These are phyloP conservation scores for Chaenocephalus aceratus DNA, from an alignment of 2,113 vertebrate genomes.

Conservation along the genomic window DNA sequence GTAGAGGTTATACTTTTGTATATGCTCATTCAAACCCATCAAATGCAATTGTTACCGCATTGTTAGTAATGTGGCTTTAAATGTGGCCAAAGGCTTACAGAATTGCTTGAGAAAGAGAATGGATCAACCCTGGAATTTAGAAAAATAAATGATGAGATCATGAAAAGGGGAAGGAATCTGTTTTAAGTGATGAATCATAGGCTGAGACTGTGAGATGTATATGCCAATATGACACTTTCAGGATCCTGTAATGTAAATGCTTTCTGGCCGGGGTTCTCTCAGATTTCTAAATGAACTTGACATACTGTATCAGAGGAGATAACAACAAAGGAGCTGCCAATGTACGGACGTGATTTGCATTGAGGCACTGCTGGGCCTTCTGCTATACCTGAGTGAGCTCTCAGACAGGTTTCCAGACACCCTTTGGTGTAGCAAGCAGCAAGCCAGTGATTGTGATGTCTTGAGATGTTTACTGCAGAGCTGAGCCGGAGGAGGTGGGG, in stretches of 20 bases:
- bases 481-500: constrained; percentile 29
- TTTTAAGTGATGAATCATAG: constrained; percentile 46
- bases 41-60: constrained; percentile 29
- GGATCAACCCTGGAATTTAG: background rate
- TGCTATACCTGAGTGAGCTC: constrained; percentile 68
- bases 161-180: constrained; percentile 25
- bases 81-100: constrained; percentile 23
- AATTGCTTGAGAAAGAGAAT: constrained; percentile 17
- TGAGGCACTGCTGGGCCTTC: constrained; percentile 55
- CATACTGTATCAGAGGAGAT: constrained; percentile 72
- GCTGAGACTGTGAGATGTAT: constrained; percentile 28
- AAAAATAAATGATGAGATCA: constrained; percentile 29
- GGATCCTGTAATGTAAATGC: constrained; percentile 36
- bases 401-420: constrained; percentile 60
- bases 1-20: constrained; percentile 25
- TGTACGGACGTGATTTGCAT: constrained; percentile 68
- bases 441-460: constrained; percentile 51
- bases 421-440: constrained; percentile 62
- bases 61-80: constrained; percentile 34
- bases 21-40: constrained; percentile 36
- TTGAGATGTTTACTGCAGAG: constrained; percentile 63
- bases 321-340: constrained; percentile 69
- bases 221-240: constrained; percentile 43
- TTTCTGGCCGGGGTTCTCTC: constrained; percentile 45
- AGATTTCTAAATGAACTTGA: constrained; percentile 70